Evolutionary conservation across 2,888 invertebrate species (phyloP).

Genomic region (Amiota minor): DNA sequence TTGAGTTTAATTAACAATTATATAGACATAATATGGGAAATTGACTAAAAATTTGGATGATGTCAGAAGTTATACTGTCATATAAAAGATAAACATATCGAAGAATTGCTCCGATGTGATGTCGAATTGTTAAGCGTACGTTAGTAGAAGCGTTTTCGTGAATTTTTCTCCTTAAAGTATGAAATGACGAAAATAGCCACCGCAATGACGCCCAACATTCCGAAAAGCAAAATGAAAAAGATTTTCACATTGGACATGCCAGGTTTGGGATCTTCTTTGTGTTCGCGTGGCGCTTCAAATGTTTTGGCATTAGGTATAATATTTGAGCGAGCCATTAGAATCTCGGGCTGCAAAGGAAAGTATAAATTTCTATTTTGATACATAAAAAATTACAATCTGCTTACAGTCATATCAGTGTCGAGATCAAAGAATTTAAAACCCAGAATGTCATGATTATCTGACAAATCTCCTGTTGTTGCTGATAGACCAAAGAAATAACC

Average conservation of each 20-base stretch:
- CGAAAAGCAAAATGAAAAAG: constrained; percentile 89
- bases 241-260: constrained; percentile 92
- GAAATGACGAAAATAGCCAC: constrained; percentile 91
- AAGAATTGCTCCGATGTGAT: not conserved
- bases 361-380: not conserved
- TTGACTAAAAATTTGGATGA: constrained; percentile 16
- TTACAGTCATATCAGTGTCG: constrained; percentile 80
- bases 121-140: not conserved
- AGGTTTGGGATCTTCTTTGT: constrained; percentile 90
- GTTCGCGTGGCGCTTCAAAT: constrained; percentile 93
- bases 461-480: constrained; percentile 96
- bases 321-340: constrained; percentile 80
- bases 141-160: constrained; percentile 84
- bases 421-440: constrained; percentile 94
- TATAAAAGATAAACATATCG: not conserved
- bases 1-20: constrained; percentile 17
- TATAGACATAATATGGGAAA: constrained; percentile 3
- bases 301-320: constrained; percentile 92
- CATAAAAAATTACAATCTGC: constrained; percentile 25
- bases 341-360: constrained; percentile 56
- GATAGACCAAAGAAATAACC: constrained; percentile 95
- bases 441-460: constrained; percentile 96
- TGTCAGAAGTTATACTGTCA: not conserved
- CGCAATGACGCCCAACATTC: constrained; percentile 87
- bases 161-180: constrained; percentile 93